Evolutionary conservation across 2,888 invertebrate genomes (phyloP).

Genomic region (Chloromyia formosa): DNA sequence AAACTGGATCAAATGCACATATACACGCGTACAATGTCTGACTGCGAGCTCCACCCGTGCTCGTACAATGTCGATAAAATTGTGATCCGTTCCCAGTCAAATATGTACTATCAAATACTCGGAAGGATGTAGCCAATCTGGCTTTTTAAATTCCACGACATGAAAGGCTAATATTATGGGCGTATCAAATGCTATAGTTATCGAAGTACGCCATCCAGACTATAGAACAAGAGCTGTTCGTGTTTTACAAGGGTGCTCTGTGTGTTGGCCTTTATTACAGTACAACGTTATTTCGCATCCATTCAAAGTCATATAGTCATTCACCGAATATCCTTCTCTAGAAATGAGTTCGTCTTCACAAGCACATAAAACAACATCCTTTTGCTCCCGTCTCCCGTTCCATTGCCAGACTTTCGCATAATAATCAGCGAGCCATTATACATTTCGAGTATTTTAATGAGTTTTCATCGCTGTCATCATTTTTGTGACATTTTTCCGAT

Average conservation of each 20-base stretch:
- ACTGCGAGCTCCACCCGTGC: too few species aligned
- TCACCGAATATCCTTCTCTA: too few species aligned
- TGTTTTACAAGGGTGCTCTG: too few species aligned
- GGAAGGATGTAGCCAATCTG: slow-evolving; percentile 34
- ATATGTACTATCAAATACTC: background rate
- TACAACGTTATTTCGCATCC: too few species aligned
- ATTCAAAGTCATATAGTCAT: too few species aligned
- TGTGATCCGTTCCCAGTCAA: too few species aligned
- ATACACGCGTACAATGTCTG: too few species aligned
- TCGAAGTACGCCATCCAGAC: background rate
- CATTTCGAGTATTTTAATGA: slow-evolving; percentile 38
- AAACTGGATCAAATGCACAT: slow-evolving; percentile 32
- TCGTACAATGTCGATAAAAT: too few species aligned
- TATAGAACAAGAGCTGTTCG: too few species aligned
- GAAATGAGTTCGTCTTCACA: too few species aligned
- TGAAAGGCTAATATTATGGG: slow-evolving; percentile 30
- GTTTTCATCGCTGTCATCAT: slow-evolving; percentile 42
- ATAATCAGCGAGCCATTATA: slow-evolving; percentile 20
- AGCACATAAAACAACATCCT: background rate
- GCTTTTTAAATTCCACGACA: slow-evolving; percentile 31
- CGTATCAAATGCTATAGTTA: background rate
- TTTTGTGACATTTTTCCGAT: slow-evolving; percentile 40
- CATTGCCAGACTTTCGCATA: slow-evolving; percentile 6
- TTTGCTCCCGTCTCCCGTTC: background rate
- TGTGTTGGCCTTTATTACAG: too few species aligned